Evolutionary conservation across 2,113 vertebrate species (phyloP).

Genomic region (Pedetes capensis): DNA sequence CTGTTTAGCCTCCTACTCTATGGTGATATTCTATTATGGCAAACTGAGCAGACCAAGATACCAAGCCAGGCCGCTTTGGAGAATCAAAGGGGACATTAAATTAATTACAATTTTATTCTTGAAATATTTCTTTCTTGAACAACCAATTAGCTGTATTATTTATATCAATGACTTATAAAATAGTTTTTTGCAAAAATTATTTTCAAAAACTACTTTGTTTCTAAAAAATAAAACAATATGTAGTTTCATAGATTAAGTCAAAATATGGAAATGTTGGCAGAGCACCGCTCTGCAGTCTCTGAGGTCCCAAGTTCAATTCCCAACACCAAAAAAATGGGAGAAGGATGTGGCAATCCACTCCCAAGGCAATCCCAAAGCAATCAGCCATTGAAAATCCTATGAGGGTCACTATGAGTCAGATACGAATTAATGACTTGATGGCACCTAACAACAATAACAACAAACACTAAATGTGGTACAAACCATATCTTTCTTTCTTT

Average conservation of each 20-base stretch:
- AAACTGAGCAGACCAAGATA: background rate
- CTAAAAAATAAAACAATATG: background rate
- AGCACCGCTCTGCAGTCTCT: too few relatives aligned
- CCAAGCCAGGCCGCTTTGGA: background rate
- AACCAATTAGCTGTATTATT: background rate
- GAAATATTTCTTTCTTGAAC: background rate
- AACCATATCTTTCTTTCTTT: background rate
- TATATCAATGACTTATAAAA: background rate
- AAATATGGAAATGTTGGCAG: constrained; percentile 15
- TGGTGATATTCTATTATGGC: background rate
- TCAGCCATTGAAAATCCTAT: too few relatives aligned
- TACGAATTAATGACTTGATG: too few relatives aligned
- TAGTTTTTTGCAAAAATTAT: background rate
- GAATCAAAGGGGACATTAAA: background rate
- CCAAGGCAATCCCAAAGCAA: too few relatives aligned
- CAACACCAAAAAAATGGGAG: too few relatives aligned
- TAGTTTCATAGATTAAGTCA: background rate
- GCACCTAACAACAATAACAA: too few relatives aligned
- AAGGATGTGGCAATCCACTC: too few relatives aligned
- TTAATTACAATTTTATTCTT: background rate
- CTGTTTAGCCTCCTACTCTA: background rate
- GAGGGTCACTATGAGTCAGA: too few relatives aligned
- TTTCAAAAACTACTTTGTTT: constrained; percentile 18
- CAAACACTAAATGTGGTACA: background rate
- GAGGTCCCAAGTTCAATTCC: too few relatives aligned